Base-by-base conservation (phyloP, 1,140 invertebrate species). In the Nephila pilipes region DNA sequence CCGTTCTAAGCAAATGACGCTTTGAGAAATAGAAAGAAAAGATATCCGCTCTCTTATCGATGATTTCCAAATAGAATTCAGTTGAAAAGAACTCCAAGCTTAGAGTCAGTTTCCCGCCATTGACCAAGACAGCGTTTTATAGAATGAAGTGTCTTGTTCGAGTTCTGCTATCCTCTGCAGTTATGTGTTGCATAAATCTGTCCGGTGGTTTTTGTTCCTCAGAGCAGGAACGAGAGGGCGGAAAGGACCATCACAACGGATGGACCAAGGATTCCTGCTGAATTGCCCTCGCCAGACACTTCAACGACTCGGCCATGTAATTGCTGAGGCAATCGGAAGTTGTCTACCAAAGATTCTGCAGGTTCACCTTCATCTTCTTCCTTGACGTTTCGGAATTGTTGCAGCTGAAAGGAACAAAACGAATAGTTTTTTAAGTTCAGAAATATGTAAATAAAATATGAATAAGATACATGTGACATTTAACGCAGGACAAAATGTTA, bases 311-410 rank as follows among this genome's bases (percentile, higher is more conserved):
- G 96, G 93, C 97, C 97, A 32, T 97, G 96, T 0, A 98, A 95
- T 0, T 97, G 97, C 95, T 98, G 97, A 32, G 97, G 96, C 1
- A 97, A 97, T 29, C 97, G 96, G 95, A 97, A 97, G 94, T 98
- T 98, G 94, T 98, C 97, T 1, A 96, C 97, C 81, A 98, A 94
- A 90, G 95, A 95, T 2, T 94, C 90, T 14, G 93, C 94, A 32
- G 94, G 38, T 18, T 94, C 94, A 46, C 95, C 94, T 46, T 85
- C 87, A 25, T 93, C 94, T 54, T 79, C 79, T 55, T 93, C 93
- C 25, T 93, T 93, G 6, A 95, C 85, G 2, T 80, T 88, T 46
- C 95, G 81, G 94, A 95, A 95, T 36, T 93, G 93, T n/a, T 94
- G 90, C n/a, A 95, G 65, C 94, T 94, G 69, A 89, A 80, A 88